Conservation (phyloP, 1,140 invertebrate genomes). For the Listronotus bonariensis region DNA sequence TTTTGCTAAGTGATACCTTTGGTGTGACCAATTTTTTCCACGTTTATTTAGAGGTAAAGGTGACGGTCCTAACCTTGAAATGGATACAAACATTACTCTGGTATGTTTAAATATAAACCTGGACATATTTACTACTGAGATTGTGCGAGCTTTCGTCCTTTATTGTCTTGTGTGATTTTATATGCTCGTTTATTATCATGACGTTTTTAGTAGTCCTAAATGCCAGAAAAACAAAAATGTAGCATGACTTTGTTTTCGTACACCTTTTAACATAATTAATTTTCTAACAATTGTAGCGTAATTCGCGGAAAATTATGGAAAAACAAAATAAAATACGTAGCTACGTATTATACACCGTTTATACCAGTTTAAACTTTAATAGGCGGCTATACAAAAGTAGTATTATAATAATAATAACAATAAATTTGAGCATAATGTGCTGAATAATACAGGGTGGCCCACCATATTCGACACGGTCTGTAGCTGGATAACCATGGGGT, state of each 20-base stretch:
- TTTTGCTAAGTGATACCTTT: neutral
- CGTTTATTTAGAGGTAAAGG: constrained; percentile 25
- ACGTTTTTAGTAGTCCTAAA: constrained; percentile 8
- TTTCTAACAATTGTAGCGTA: neutral
- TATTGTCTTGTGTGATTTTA: constrained; percentile 24
- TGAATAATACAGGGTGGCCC: no score
- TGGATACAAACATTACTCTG: constrained; percentile 36
- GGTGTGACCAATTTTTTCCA: constrained; percentile 16
- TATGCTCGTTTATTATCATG: constrained; percentile 19
- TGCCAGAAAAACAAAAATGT: constrained; percentile 6
- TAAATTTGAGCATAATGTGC: no score
- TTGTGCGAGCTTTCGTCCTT: constrained; percentile 7
- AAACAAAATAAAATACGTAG: no score
- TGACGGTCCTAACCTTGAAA: constrained; percentile 37
- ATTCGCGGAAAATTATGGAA: no score
- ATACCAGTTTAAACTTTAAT: no score
- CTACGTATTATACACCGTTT: no score
- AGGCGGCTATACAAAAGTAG: no score
- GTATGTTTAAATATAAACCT: constrained; percentile 38
- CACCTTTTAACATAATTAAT: constrained; percentile 3
- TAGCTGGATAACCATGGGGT: no score
- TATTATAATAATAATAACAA: no score
- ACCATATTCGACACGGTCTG: no score
- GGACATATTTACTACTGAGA: neutral
- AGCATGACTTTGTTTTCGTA: constrained; percentile 7